Percentiles rank a stretch among this genome's conserved stretches.
phyloP scores from a whole-genome alignment of 2,888 invertebrate genomes.

The Spodoptera exigua region DNA sequence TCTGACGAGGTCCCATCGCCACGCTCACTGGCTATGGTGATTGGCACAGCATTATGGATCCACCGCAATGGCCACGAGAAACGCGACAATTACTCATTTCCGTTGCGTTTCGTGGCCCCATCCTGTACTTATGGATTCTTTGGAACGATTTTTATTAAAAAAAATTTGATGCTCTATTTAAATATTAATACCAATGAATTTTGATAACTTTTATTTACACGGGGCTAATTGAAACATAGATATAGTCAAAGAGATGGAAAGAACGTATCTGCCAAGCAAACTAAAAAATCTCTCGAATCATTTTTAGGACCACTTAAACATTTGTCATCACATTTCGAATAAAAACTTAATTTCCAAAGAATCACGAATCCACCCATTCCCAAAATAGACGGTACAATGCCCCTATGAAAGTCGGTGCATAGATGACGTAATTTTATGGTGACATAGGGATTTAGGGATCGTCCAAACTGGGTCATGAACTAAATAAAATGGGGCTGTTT shows the following conservation, averaged over 20 bases:
- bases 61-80: slow-evolving; percentile 54
- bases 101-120: slow-evolving; percentile 25
- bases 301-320: no score
- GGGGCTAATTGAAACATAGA: no score
- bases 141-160: not conserved
- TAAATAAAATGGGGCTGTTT: slow-evolving; percentile 38
- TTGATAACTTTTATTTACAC: not conserved
- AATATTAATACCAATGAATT: no score
- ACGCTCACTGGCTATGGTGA: slow-evolving; percentile 62
- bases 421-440: slow-evolving; percentile 46
- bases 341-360: no score
- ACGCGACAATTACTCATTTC: slow-evolving; percentile 39
- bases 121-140: slow-evolving; percentile 14
- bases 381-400: no score
- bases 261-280: no score
- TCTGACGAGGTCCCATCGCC: slow-evolving; percentile 55
- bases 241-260: no score
- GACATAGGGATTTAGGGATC: slow-evolving; percentile 34
- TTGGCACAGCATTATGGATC: slow-evolving; percentile 65
- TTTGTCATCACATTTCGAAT: no score
- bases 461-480: slow-evolving; percentile 48
- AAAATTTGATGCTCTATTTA: no score
- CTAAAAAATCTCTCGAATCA: no score
- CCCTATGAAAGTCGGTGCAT: slow-evolving; percentile 42
- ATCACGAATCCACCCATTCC: no score